phyloP scores from a whole-genome alignment of 2,888 invertebrate species.

The Herminia tarsipennalis region DNA sequence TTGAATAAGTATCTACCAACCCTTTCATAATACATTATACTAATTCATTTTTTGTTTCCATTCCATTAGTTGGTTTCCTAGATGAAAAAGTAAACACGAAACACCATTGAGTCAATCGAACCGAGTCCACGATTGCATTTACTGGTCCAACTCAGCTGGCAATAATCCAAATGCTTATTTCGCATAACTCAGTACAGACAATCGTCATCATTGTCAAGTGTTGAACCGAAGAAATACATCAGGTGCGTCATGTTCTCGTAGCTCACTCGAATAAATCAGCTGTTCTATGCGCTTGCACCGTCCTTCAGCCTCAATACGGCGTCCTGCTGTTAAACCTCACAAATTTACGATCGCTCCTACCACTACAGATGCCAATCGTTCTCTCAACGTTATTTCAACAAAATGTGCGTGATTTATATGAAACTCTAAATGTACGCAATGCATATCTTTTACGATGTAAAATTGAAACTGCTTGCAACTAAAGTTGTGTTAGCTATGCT shows the following conservation, averaged over 20 bases:
- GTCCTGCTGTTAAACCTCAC: conserved; percentile 81
- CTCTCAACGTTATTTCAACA: conserved; percentile 80
- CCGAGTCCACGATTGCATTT: no score
- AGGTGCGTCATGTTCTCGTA: conserved; percentile 58
- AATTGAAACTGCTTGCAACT: conserved; percentile 25
- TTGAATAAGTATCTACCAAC: no score
- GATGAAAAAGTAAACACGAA: no score
- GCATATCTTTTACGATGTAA: conserved; percentile 40
- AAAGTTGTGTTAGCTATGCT: conserved; percentile 22
- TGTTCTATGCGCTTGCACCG: conserved; percentile 75
- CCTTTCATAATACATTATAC: no score
- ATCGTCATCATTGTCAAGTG: conserved; percentile 39
- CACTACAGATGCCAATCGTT: conserved; percentile 77
- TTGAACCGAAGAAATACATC: conserved; percentile 52
- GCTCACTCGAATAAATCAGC: conserved; percentile 69
- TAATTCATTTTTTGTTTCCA: no score
- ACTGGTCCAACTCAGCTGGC: no score
- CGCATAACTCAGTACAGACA: conserved; percentile 34
- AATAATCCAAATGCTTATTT: conserved; percentile 23
- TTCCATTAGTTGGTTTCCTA: no score
- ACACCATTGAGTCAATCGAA: no score
- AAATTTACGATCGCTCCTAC: conserved; percentile 83
- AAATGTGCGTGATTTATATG: conserved; percentile 81
- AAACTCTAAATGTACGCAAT: conserved; percentile 38
- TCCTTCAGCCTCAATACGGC: conserved; percentile 64